Evolutionary conservation across 2,797 vertebrate genomes (phyloP).

Genomic region (Eptatretus atami): DNA sequence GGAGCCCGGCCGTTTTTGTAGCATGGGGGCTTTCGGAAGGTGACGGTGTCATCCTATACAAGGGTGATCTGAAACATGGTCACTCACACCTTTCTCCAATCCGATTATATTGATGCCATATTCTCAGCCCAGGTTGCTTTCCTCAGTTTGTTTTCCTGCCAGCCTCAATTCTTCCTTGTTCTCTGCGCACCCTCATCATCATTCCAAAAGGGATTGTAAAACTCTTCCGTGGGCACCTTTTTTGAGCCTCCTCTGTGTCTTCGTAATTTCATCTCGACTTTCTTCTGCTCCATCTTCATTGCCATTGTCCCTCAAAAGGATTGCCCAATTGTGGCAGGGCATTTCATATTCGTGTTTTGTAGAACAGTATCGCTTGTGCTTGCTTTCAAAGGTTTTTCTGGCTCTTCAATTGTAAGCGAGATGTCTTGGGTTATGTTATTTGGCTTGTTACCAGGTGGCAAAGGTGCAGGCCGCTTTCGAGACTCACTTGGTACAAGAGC

Average conservation of each 20-base stretch:
- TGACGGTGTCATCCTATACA: constrained; percentile 63
- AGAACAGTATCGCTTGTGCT: not conserved
- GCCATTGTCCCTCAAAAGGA: constrained; percentile 46
- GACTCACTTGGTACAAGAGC: constrained; percentile 47
- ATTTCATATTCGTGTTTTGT: not conserved
- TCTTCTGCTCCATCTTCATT: constrained; percentile 13
- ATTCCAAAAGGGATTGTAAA: too few species aligned
- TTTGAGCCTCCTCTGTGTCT: constrained; percentile 12
- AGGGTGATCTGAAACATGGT: constrained; percentile 28
- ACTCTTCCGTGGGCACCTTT: constrained; percentile 4
- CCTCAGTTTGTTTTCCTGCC: constrained; percentile 5
- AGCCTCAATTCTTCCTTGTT: constrained; percentile 8
- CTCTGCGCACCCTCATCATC: constrained; percentile 20
- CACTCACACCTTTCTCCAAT: constrained; percentile 13
- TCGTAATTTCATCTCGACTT: constrained; percentile 12
- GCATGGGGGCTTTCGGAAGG: constrained; percentile 26
- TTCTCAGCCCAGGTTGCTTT: not conserved
- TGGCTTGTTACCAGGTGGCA: constrained; percentile 14
- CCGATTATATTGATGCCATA: constrained; percentile 10
- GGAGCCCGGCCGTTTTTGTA: constrained; percentile 58
- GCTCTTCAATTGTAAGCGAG: too few species aligned
- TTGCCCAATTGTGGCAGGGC: constrained; percentile 15
- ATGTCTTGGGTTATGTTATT: too few species aligned
- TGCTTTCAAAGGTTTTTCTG: not conserved
- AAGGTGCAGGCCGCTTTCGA: constrained; percentile 43